phyloP scores from a whole-genome alignment of 1,140 invertebrate genomes.

The Panagrolaimus sp. region DNA sequence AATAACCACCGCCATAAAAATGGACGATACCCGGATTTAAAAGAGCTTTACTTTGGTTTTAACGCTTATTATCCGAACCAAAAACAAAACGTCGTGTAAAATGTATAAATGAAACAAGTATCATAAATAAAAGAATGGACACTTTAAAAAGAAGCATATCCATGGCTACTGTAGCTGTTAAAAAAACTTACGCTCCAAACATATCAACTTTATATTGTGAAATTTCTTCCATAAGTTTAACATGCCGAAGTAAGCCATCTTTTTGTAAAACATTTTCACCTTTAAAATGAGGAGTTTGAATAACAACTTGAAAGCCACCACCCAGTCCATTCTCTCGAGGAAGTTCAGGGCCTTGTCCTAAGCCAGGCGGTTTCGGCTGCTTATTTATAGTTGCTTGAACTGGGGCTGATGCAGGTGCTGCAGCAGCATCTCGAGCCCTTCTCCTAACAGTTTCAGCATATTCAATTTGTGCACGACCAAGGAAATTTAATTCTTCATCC shows the following conservation, averaged over 20 bases:
- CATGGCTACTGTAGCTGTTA: neutral
- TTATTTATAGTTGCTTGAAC: constrained; percentile 8
- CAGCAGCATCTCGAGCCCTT: constrained; percentile 17
- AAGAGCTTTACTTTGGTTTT: too few species aligned
- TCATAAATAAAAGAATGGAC: too few species aligned
- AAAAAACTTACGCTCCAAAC: constrained; percentile 55
- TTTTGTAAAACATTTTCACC: constrained; percentile 45
- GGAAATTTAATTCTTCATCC: constrained; percentile 52
- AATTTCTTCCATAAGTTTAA: constrained; percentile 53
- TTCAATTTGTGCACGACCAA: constrained; percentile 27
- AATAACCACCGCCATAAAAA: too few species aligned
- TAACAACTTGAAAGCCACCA: constrained; percentile 55
- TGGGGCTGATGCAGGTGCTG: constrained; percentile 15
- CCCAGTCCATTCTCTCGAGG: constrained; percentile 53
- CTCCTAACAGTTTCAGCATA: constrained; percentile 14
- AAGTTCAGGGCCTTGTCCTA: constrained; percentile 34
- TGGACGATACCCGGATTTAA: too few species aligned
- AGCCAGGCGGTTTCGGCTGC: too few species aligned
- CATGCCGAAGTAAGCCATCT: constrained; percentile 50
- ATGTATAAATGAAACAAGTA: too few species aligned
- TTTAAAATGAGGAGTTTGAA: constrained; percentile 52
- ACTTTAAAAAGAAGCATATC: too few species aligned
- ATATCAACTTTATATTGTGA: constrained; percentile 53
- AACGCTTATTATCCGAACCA: too few species aligned
- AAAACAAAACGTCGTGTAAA: too few species aligned